Percentiles rank a stretch among this genome's conserved stretches.
phyloP scores from a whole-genome alignment of 2,888 invertebrate species.

The Hipparchia sbordonii region DNA sequence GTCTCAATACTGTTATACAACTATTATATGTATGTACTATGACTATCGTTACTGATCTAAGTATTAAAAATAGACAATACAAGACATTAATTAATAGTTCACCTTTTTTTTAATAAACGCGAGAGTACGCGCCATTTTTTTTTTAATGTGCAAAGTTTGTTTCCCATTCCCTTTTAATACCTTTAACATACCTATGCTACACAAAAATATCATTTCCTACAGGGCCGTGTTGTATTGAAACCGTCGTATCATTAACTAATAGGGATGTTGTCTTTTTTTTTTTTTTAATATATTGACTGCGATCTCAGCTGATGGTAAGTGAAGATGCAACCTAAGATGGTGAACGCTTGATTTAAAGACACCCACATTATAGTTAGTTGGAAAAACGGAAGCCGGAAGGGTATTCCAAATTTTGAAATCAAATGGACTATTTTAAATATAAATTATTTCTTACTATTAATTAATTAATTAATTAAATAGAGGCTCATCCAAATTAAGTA shows the following conservation, averaged over 20 bases:
- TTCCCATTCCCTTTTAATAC: conserved; percentile 41
- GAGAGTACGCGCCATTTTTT: conserved; percentile 61
- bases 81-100: conserved; percentile 78
- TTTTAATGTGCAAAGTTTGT: conserved; percentile 65
- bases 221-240: neutral
- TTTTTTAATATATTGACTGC: too few species aligned
- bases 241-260: neutral
- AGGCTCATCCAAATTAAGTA: too few species aligned
- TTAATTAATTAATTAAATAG: too few species aligned
- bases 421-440: too few species aligned
- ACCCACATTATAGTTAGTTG: too few species aligned
- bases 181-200: conserved; percentile 25
- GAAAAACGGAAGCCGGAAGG: too few species aligned
- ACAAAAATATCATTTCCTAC: conserved; percentile 12
- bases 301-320: too few species aligned
- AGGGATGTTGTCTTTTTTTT: neutral
- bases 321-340: too few species aligned
- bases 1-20: conserved; percentile 68
- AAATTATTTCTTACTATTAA: too few species aligned
- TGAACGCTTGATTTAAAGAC: too few species aligned
- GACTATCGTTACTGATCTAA: conserved; percentile 46
- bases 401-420: too few species aligned
- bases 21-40: conserved; percentile 42
- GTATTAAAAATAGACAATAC: conserved; percentile 50
- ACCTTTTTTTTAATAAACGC: conserved; percentile 68